Percentiles rank a stretch among this genome's conserved stretches.
phyloP scores from a whole-genome alignment of 2,113 vertebrate genomes.

The Alces alces region DNA sequence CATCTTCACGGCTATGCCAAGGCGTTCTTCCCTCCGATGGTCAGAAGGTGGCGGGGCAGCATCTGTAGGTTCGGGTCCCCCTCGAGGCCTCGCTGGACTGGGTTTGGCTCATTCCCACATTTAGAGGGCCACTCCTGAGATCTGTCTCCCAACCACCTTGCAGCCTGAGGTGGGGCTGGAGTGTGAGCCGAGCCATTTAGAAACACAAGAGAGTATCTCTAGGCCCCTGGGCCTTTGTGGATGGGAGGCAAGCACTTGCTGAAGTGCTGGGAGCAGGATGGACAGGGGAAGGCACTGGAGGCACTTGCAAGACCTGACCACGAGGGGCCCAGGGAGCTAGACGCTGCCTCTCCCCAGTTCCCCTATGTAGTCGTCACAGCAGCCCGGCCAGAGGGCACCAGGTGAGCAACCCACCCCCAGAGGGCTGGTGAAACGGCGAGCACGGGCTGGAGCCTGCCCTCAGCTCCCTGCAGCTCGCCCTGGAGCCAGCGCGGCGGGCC shows the following conservation, averaged over 20 bases:
- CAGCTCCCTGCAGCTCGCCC: not conserved
- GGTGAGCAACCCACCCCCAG: not conserved
- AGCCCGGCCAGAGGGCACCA: not conserved
- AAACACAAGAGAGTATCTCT: not conserved
- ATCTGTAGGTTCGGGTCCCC: not conserved
- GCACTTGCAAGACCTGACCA: not conserved
- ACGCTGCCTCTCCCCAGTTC: not conserved
- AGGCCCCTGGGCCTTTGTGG: not conserved
- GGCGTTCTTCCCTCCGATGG: not conserved
- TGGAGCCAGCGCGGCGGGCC: not conserved
- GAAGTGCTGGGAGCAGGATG: not conserved
- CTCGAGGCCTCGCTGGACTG: not conserved
- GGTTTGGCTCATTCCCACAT: not conserved
- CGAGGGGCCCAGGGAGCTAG: not conserved
- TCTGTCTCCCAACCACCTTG: not conserved
- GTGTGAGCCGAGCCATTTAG: not conserved
- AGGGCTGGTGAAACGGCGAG: not conserved
- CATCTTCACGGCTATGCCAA: not conserved
- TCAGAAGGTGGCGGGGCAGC: not conserved
- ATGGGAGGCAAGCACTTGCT: not conserved
- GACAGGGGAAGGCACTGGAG: not conserved
- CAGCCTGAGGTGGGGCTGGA: not conserved
- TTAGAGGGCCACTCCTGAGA: not conserved
- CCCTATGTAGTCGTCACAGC: not conserved
- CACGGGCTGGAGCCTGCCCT: fast-evolving